Base-by-base conservation (phyloP, 2,797 vertebrate species). In the Urosaurus nigricauda region DNA sequence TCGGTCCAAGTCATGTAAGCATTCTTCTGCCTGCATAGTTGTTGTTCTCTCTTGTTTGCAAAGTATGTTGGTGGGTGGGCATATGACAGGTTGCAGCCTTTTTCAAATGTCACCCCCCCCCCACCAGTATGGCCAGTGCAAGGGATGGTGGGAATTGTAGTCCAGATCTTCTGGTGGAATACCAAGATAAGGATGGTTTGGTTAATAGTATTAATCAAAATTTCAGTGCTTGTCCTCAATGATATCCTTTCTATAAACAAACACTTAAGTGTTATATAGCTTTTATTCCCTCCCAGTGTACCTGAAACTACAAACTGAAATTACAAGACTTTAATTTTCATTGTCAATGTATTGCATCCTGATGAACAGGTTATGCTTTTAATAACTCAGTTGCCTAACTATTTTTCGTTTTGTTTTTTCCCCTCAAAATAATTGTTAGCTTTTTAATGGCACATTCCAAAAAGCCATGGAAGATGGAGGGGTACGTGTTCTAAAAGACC, bases 361-460 rank as follows among this genome's bases (percentile, higher is more conserved):
- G 84, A 53, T 68, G 35, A 82, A 53, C 37, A 60, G 43, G 4
- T 29, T 37, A 13, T 37, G 24, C 47, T 75, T 85, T 11, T 86
- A 83, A 74, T 60, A 65, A 85, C 37, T 47, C 37, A 1, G 24
- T 65, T 88, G 32, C 26, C 51, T 21, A 80, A 19, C 2, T 91
- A 75, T 94, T 19, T 5, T 68, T 26, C 32, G 47, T 51, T 58
- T 43, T 82, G 80, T 68, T 74, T 40, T 87, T 35, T 85, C 32
- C 86, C 16, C 32, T 77, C 47, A 68, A 71, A 79, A 88, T 93
- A 73, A 90, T 73, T 19, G 40, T 35, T 85, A 99, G 99, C 98
- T 99, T 93, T 99, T 99, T 95, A 99, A 99, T 87, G 98, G 99
- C 81, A 99, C 98, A 0, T 99, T 99, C 94, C 92, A 93, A 92